Percentiles rank a stretch among this genome's conserved stretches.
phyloP scores from a whole-genome alignment of 2,888 invertebrate species.

The Glaucopsyche alexis region DNA sequence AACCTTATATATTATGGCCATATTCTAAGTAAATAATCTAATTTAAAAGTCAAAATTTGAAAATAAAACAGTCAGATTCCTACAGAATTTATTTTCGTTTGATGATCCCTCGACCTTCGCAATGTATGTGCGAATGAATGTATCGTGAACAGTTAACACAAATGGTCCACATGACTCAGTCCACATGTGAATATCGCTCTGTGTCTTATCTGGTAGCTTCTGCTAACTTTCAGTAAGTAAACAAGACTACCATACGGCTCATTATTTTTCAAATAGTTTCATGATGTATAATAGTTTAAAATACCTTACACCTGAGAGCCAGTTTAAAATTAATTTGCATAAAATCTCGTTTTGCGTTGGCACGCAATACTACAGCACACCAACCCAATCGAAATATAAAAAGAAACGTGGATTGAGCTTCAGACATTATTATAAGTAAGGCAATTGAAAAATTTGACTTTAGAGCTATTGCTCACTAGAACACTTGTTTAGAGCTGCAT shows the following conservation, averaged over 20 bases:
- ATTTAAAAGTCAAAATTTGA: background rate
- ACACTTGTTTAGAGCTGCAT: too few relatives aligned
- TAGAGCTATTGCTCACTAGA: too few relatives aligned
- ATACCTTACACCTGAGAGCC: background rate
- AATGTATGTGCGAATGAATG: slow-evolving; percentile 26
- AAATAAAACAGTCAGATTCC: slow-evolving; percentile 1
- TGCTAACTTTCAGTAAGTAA: background rate
- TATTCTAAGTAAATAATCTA: background rate
- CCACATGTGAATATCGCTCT: background rate
- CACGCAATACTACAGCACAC: too few relatives aligned
- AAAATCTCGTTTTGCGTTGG: too few relatives aligned
- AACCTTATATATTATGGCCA: background rate
- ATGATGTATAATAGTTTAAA: background rate
- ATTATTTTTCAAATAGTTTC: background rate
- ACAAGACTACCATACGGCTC: background rate
- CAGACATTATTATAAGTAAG: too few relatives aligned
- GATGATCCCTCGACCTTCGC: slow-evolving; percentile 28
- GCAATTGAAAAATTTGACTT: too few relatives aligned
- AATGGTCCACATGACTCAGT: slow-evolving; percentile 20
- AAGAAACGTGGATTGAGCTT: too few relatives aligned
- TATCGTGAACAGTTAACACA: slow-evolving; percentile 24
- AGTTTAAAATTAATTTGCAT: background rate
- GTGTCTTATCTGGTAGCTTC: background rate
- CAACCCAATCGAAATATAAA: too few relatives aligned
- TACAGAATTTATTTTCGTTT: background rate